Base-by-base conservation (phyloP, 2,797 vertebrate genomes). In the Gallinago nigripennis region DNA sequence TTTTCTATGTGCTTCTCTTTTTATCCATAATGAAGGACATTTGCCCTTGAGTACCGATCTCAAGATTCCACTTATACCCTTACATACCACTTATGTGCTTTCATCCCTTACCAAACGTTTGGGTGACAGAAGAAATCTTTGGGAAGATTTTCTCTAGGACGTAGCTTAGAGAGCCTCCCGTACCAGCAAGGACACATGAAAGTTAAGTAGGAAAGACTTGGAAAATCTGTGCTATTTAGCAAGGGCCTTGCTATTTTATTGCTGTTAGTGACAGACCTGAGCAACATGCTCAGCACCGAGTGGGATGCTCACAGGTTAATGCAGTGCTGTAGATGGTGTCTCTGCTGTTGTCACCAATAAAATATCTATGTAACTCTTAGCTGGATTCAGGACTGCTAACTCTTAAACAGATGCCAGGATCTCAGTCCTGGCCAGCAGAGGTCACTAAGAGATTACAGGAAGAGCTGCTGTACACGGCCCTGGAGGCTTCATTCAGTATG, bases 351-450 rank as follows among this genome's bases (percentile, higher is more conserved):
- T 51, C 61, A 87, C 14, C 41, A 31, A 1, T 50, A 66, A 58
- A 80, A 75, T 37, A 37, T 8, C 33, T 33, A 1, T 30, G 8
- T 60, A 77, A 64, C 37, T 53, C 28, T 88, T 65, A 39, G 37
- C 27, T 68, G 58, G 21, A 23, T 58, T 86, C 37, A 25, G 76
- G 37, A n/a, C n/a, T 53, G 39, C 31, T 39, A 46, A 41, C 64
- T 16, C 31, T 61, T 53, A 19, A 53, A 23, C 30, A 19, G 14
- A 58, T 69, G 46, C 39, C 25, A 20, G 35, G 46, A 82, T 95
- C 58, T 95, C 90, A 50, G 78, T 73, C 53, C 25, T 89, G 90
- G 64, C 95, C 94, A 95, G 90, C 60, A 93, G 93, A 85, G 92
- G 95, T 77, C 94, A 84, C 70, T 94, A 84, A 17, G 48, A 61